These are phyloP conservation scores for Rostratula benghalensis DNA, from an alignment of 2,113 vertebrate genomes.

Conservation along the genomic window DNA sequence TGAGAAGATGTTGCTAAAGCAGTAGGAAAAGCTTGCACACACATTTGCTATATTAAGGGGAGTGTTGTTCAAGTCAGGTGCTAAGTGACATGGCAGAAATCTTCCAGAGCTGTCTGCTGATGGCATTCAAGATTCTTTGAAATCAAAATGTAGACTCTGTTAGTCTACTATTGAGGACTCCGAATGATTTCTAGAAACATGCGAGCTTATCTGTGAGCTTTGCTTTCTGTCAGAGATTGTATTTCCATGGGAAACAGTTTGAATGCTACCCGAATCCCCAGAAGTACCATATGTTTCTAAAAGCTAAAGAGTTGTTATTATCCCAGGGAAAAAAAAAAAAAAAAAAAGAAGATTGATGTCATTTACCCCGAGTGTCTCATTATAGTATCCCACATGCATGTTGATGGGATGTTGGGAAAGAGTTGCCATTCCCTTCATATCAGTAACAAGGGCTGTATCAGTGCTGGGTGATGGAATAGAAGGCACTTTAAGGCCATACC, in stretches of 20 bases:
- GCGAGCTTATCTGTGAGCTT: neutral
- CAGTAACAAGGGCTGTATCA: neutral
- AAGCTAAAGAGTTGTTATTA: neutral
- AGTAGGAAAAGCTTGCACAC: neutral
- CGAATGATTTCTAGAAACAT: neutral
- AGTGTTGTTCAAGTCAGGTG: neutral
- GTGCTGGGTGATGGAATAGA: neutral
- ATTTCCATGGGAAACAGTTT: neutral
- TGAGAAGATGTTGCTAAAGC: neutral
- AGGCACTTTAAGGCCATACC: neutral
- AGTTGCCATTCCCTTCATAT: neutral
- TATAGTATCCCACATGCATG: accelerated
- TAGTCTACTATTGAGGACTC: neutral
- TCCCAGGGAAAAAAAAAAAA: neutral
- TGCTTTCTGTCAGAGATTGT: neutral
- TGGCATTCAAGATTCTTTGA: neutral
- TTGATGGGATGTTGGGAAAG: neutral
- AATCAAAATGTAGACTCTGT: neutral
- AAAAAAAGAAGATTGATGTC: neutral
- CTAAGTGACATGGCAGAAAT: neutral
- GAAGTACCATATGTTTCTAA: neutral
- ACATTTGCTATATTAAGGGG: accelerated
- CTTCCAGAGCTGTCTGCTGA: neutral
- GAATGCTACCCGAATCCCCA: neutral
- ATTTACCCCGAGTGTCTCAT: neutral